Base-by-base conservation (phyloP, 2,888 invertebrate genomes). In the Zaprionus obscuricornis region DNA sequence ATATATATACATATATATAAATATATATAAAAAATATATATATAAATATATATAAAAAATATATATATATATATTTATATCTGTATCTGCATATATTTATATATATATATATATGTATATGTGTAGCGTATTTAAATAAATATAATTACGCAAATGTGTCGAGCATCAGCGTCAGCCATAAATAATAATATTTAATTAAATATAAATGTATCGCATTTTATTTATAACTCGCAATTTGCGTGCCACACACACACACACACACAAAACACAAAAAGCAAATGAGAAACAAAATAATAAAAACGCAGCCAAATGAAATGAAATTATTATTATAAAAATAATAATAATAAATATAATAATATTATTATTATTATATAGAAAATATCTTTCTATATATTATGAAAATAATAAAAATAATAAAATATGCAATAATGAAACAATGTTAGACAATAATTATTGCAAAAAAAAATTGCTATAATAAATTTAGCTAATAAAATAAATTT, bases 111-210 rank as follows among this genome's bases (percentile, higher is more conserved):
- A 79, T 76, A 78, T 66, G 65, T 52, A 58, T 56, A 59, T 62
- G 58, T 31, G 60, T 29, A 27, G 27, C 37, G 4, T 16, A 7
- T 31, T 72, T 79, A 78, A 74, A 82, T 77, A 77, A 82, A 77
- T 78, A 78, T 76, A 78, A 78, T 83, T 76, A 78, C 70, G 65
- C 55, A 58, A 59, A 59, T 62, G 58, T 31, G 60, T 29, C 31
- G 27, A 33, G 4, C 20, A 7, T 31, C 40, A 24, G 40, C 42
- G 56, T 36, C 54, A 49, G 68, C 70, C 81, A 83, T 78, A 83
- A 78, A 78, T 78, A 78, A 83, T 83, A 83, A 78, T 78, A 83
- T 78, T 78, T 76, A 83, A 78, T 83, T 79, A 78, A 83, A 83
- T 83, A 78, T 73, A 79, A 73, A 79, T 73, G 60, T 66, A 63